These are phyloP conservation scores for Apteryx mantelli DNA, from an alignment of 2,113 vertebrate species.

Conservation along the genomic window DNA sequence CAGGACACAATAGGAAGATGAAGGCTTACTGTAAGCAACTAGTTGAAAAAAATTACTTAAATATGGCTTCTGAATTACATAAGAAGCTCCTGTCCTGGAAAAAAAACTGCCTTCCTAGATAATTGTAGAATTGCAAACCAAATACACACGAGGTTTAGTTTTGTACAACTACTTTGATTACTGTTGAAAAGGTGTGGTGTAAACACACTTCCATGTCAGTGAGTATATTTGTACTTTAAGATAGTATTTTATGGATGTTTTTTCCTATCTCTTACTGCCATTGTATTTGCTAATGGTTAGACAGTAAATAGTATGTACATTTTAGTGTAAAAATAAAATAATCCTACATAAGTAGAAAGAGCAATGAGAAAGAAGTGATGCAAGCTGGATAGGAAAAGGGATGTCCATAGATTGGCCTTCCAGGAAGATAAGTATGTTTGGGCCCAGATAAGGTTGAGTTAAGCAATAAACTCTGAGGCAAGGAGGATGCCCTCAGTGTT, in stretches of 20 bases:
- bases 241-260: background rate
- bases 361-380: no score
- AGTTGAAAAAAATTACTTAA: background rate
- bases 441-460: no score
- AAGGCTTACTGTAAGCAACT: background rate
- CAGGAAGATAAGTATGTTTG: no score
- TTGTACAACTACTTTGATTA: background rate
- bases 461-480: no score
- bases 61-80: background rate
- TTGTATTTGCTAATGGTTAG: background rate
- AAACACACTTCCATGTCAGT: background rate
- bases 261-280: background rate
- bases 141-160: background rate
- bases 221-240: background rate
- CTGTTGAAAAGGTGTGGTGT: background rate
- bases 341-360: no score
- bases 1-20: background rate
- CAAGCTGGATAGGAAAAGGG: no score
- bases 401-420: no score
- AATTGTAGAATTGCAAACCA: background rate
- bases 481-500: no score
- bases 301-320: background rate
- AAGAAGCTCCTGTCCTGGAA: background rate
- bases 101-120: background rate
- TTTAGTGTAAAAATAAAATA: no score